These are phyloP conservation scores for Ophthalmolycus amberensis DNA, from an alignment of 2,113 vertebrate genomes.

Conservation along the genomic window DNA sequence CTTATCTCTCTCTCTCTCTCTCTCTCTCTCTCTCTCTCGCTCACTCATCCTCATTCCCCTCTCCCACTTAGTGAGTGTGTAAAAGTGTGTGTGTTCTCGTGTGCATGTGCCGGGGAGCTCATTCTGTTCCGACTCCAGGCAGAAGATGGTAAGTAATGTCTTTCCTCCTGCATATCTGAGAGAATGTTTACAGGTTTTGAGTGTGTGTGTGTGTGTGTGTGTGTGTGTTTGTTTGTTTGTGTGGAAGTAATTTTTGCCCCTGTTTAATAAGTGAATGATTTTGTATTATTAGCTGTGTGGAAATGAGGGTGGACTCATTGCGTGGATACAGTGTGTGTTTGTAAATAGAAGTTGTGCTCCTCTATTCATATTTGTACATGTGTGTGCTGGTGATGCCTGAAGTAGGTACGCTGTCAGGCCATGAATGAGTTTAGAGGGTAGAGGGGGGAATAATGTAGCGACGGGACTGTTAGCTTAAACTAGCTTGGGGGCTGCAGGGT, in stretches of 20 bases:
- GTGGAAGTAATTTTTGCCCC: constrained; percentile 33
- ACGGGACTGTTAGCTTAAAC: constrained; percentile 41
- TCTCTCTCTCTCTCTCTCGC: constrained; percentile 24
- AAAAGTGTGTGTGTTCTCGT: constrained; percentile 45
- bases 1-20: constrained; percentile 31
- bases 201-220: constrained; percentile 34
- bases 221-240: constrained; percentile 43
- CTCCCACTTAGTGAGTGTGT: constrained; percentile 63
- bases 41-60: constrained; percentile 22
- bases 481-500: constrained; percentile 20
- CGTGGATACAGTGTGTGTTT: constrained; percentile 35
- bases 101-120: constrained; percentile 74
- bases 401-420: constrained; percentile 54
- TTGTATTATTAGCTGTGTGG: constrained; percentile 53
- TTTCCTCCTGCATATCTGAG: constrained; percentile 67
- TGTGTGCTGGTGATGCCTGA: constrained; percentile 45
- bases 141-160: constrained; percentile 81
- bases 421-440: constrained; percentile 33
- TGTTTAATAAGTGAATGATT: constrained; percentile 53
- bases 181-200: constrained; percentile 63
- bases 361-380: constrained; percentile 26
- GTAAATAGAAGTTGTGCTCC: constrained; percentile 42
- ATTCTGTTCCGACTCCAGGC: constrained; percentile 78
- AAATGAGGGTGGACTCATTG: constrained; percentile 29
- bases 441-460: constrained; percentile 43